These are phyloP conservation scores for Paedocypris sp. DNA, from an alignment of 2,113 vertebrate genomes.

Conservation along the genomic window DNA sequence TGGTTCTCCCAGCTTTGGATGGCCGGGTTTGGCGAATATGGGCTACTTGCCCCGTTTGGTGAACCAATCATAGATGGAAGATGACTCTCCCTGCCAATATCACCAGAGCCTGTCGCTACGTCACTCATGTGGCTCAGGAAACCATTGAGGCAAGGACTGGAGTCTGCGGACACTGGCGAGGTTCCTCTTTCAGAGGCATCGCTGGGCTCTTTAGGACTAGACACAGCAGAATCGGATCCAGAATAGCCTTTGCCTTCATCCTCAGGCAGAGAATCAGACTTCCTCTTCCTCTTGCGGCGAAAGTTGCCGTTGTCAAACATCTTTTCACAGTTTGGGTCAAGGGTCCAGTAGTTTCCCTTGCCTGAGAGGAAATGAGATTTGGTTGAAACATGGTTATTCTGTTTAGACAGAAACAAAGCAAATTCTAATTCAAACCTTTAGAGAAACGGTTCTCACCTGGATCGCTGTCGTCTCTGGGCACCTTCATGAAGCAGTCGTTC, in stretches of 20 bases:
- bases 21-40: constrained; percentile 62
- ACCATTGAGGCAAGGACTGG: constrained; percentile 58
- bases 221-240: constrained; percentile 57
- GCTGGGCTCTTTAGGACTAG: constrained; percentile 53
- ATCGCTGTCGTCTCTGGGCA: constrained; percentile 74
- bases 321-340: constrained; percentile 93
- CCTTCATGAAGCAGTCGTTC: constrained; percentile 85
- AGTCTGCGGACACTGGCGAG: constrained; percentile 40
- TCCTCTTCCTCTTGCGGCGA: constrained; percentile 87
- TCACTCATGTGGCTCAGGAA: constrained; percentile 71
- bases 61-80: constrained; percentile 51
- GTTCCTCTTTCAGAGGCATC: constrained; percentile 50
- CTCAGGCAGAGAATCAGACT: constrained; percentile 54
- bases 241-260: constrained; percentile 37
- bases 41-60: constrained; percentile 55
- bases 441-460: constrained; percentile 64
- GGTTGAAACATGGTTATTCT: background rate
- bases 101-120: constrained; percentile 50
- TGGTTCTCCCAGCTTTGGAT: constrained; percentile 59
- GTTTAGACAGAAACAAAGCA: background rate
- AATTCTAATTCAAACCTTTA: background rate
- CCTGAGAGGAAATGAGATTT: constrained; percentile 59
- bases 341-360: constrained; percentile 96
- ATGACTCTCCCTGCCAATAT: constrained; percentile 46
- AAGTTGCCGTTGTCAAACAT: constrained; percentile 97